A percentile compares a stretch with the other conserved stretches of the same genome.
Conservation (phyloP, 2,797 vertebrate genomes). For the Anableps anableps region DNA sequence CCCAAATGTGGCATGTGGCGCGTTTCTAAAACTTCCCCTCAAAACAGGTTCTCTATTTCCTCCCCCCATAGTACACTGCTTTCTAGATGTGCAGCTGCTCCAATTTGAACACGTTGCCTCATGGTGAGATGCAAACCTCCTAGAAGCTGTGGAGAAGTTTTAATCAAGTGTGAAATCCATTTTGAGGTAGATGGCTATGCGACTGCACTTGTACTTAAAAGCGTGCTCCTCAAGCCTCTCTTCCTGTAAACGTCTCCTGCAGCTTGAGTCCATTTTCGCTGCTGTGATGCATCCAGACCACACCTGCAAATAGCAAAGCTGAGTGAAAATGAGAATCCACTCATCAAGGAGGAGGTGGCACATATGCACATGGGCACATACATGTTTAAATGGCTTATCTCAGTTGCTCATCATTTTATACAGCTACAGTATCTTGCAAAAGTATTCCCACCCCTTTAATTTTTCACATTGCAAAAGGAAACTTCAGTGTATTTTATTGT, state of each 20-base stretch:
- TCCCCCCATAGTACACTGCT: constrained; percentile 24
- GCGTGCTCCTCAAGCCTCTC: constrained; percentile 63
- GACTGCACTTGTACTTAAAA: constrained; percentile 62
- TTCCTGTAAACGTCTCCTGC: constrained; percentile 69
- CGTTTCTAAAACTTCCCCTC: constrained; percentile 41
- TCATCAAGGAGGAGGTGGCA: constrained; percentile 49
- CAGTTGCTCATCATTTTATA: constrained; percentile 10
- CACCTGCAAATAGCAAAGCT: constrained; percentile 45
- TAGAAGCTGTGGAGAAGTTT: constrained; percentile 77
- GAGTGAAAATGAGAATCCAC: constrained; percentile 63
- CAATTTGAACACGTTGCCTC: constrained; percentile 55
- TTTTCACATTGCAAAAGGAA: not conserved
- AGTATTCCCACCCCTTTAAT: not conserved
- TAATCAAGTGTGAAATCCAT: constrained; percentile 83
- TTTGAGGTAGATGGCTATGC: constrained; percentile 74
- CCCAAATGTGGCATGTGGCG: constrained; percentile 30
- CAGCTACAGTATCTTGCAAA: not conserved
- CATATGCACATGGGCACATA: constrained; percentile 3
- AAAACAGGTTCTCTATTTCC: constrained; percentile 4
- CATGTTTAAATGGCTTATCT: not conserved
- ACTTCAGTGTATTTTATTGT: not conserved
- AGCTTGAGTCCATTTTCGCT: constrained; percentile 63
- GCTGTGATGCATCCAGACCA: constrained; percentile 69
- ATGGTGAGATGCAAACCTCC: constrained; percentile 74
- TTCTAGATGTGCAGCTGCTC: constrained; percentile 39